Evolutionary conservation across 2,113 vertebrate genomes (phyloP), one percentile per base, ranked within the genome.

Genomic region (Megaceryle maxima): DNA sequence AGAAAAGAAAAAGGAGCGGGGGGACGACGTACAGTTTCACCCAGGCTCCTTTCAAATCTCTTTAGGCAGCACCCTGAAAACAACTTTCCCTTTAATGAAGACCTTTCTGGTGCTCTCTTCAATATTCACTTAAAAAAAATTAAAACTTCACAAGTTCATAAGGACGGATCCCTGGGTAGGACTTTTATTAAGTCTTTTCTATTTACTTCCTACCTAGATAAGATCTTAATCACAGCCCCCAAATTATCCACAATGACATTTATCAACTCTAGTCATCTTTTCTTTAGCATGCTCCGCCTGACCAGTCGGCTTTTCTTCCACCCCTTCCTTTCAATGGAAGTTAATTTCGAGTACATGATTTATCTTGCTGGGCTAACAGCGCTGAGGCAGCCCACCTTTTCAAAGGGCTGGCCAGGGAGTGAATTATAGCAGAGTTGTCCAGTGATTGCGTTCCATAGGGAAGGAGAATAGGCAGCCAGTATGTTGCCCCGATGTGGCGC

Each of bases 281-380:
- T 98, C 98, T 98, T 97, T 97, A 94, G 97, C 97, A 63, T 51
- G 97, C 97, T 93, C 97, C 96, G 95, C 97, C 98, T 97, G 97
- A 97, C 97, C 98, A 95, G 98, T 97, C 94, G 92, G 97, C 98
- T 97, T 97, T 97, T 97, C 98, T 98, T 97, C 97, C 98, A 94
- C 96, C 97, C 96, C 97, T 96, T 96, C 97, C 98, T 98, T 98
- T 99, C 98, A 99, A 98, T 98, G 98, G 98, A 98, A 99, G 98
- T 98, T 99, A 98, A 99, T 99, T 99, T 98, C 98, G 97, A 98
- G 98, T 97, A 97, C 98, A 98, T 98, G 98, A 99, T 98, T 99
- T 98, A 98, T 99, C 98, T 98, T 95, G 98, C 98, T 96, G 97
- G 98, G 98, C 90, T 98, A 98, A 98, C 97, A 96, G 98, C 97